Percentiles rank a stretch among this genome's conserved stretches.
These are phyloP conservation scores for Cairina moschata DNA, from an alignment of 2,113 vertebrate species.

Conservation along the genomic window DNA sequence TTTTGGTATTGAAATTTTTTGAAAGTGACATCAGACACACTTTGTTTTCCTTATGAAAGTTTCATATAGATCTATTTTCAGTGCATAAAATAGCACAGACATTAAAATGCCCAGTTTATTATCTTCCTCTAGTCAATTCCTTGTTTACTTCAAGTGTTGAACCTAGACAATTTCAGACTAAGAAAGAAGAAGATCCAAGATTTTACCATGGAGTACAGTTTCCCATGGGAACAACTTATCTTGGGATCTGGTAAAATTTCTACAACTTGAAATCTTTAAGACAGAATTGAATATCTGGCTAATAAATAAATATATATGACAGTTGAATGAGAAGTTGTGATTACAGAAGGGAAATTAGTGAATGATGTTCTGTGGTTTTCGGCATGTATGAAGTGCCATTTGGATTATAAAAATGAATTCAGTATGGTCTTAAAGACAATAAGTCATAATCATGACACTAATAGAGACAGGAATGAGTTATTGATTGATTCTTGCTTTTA, in stretches of 20 bases:
- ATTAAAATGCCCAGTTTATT: background rate
- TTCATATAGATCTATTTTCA: background rate
- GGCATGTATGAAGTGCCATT: background rate
- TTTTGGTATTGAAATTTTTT: background rate
- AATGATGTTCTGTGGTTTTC: background rate
- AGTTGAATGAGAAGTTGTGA: background rate
- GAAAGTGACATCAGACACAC: background rate
- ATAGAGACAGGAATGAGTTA: background rate
- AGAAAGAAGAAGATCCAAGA: background rate
- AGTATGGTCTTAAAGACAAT: background rate
- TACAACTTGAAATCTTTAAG: background rate
- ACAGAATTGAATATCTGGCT: background rate
- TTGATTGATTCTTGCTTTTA: background rate
- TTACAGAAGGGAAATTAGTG: background rate
- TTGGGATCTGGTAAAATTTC: background rate
- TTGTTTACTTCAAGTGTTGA: background rate
- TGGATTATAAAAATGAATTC: background rate
- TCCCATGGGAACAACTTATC: background rate
- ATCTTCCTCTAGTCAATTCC: background rate
- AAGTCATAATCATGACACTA: background rate
- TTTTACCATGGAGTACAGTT: background rate
- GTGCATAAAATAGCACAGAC: background rate
- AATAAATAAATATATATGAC: fast-evolving
- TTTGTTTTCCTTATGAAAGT: background rate
- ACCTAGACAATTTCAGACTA: background rate